Conservation (phyloP, 2,888 invertebrate species). For the Ophonus ardosiacus region DNA sequence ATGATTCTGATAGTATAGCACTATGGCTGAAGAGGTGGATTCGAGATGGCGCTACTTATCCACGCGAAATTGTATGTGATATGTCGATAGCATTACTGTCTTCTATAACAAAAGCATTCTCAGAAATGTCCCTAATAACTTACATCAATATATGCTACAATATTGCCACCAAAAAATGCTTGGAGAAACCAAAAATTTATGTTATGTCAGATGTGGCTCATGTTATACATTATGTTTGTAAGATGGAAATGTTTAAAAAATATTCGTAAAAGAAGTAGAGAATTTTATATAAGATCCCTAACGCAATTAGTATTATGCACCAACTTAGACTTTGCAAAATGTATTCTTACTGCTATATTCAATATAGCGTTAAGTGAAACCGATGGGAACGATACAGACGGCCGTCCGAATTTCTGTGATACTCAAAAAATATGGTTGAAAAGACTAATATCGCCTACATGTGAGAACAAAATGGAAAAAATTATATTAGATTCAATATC, state of each 20-base stretch:
- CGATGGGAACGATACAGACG: background rate
- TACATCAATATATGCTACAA: background rate
- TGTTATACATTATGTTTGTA: background rate
- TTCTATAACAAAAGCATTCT: background rate
- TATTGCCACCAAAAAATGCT: background rate
- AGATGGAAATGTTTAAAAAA: slow-evolving; percentile 4
- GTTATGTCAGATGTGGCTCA: background rate
- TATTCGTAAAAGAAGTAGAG: background rate
- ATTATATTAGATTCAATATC: background rate
- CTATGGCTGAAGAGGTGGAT: background rate
- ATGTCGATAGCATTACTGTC: background rate
- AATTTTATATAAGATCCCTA: background rate
- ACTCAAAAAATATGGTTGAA: background rate
- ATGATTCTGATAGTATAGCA: background rate
- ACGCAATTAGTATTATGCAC: background rate
- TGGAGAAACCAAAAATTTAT: background rate
- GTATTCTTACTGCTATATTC: background rate
- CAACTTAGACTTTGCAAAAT: background rate
- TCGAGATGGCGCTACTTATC: background rate
- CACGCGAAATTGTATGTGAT: background rate
- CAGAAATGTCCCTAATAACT: background rate
- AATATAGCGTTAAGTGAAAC: background rate
- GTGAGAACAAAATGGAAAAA: background rate
- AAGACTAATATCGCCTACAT: background rate
- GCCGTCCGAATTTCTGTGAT: background rate